Base-by-base conservation (phyloP, 2,888 invertebrate species). In the Fragum fragum region DNA sequence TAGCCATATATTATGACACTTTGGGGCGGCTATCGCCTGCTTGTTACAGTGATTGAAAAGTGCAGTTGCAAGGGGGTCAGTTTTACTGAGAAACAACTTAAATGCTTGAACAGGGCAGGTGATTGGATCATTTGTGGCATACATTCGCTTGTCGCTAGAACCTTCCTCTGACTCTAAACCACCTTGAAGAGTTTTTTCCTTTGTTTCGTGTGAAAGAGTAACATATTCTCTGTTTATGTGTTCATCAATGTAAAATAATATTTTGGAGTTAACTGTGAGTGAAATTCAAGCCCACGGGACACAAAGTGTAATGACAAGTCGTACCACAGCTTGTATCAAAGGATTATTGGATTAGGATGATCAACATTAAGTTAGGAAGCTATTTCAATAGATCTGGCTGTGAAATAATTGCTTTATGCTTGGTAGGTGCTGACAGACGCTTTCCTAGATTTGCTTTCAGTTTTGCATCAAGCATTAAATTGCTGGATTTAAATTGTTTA, bases 101-200 rank as follows among this genome's bases (percentile, higher is more conserved):
- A 79, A 53, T 21, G 73, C 61, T 3, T 32, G 18, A n/a, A 79
- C 72, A 11, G 76, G 80, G 47, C 80, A 80, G 6, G 61, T 39
- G 16, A 11, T 32, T 0, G 21, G 29, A 57, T 59, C 68, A 5
- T 21, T 68, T 6, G 36, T 66, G 0, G 72, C 76, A 23, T 76
- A 68, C 73, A 80, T 76, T 9, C 76, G 69, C 52, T 76, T 81
- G 21, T 80, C 68, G 16, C 29, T 42, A 18, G 61, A 76, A 42
- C 53, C 69, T 26, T 76, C 73, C n/a, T 66, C 28, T 16, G 36
- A 53, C n/a, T 77, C 23, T n/a, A 39, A 21, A 32, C 36, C 66
- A 36, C 66, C 66, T 39, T 32, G 66, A 23, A 21, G 66, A 16
- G 39, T 66, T 66, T 14, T 36, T 39, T 39, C 66, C 21, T 39